Evolutionary conservation across 2,888 invertebrate species (phyloP), one percentile per base, ranked within the genome.

Genomic region (Neuroscelio doddi): DNA sequence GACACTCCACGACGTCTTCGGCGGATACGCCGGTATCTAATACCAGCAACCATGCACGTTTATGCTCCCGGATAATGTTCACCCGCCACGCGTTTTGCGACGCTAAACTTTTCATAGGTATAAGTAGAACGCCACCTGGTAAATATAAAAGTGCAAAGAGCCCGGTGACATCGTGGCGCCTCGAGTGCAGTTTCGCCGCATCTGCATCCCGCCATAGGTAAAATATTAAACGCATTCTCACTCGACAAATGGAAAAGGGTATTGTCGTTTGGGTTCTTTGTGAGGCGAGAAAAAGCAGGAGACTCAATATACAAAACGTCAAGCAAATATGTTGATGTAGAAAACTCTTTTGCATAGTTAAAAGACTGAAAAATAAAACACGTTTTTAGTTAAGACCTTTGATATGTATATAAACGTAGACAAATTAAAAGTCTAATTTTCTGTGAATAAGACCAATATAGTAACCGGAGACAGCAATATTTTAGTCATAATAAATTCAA

Each of bases 21-120:
- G 64, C 55, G 72, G 70, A 70, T 68, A 65, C 71, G 72, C 71
- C 69, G 75, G 71, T 79, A 79, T 73, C 73, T 75, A 75, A 78
- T 76, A 75, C 73, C 67, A 66, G 65, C 49, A 29, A 58, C 47
- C 50, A 69, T 68, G 69, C 62, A 65, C 73, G 67, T 74, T 72
- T 69, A 73, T 69, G 64, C 64, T 62, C 63, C 52, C 61, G 69
- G 65, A 52, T 67, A 76, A 75, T 74, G 69, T 69, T 73, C 65
- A 49, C 56, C 64, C 58, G 57, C 49, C 68, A 49, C 70, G 47
- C 45, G 47, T 47, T 47, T 42, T 46, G 55, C 62, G 32, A 49
- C 58, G 64, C 69, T 72, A 72, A 75, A 79, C 73, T 76, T 76
- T 73, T 65, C 70, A 72, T 69, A 26, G 34, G 12, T 36, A 66